phyloP scores from a whole-genome alignment of 2,113 vertebrate species.

The Ictalurus furcatus region DNA sequence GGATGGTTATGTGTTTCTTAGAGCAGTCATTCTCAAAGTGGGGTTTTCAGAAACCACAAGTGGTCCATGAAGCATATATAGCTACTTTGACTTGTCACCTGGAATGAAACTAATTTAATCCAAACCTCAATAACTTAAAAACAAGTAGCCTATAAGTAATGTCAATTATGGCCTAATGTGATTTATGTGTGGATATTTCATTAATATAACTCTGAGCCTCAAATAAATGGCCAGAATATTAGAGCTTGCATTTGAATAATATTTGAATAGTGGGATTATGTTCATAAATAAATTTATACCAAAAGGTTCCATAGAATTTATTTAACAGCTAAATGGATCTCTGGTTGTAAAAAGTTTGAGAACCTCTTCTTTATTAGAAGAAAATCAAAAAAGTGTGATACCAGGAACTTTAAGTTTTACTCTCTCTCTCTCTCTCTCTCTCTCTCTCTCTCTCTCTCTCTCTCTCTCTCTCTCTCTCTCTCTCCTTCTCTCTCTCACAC shows the following conservation, averaged over 20 bases:
- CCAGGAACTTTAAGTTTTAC: background rate
- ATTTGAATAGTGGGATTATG: background rate
- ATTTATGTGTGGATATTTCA: background rate
- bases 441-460: background rate
- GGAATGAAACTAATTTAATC: background rate
- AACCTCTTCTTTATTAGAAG: background rate
- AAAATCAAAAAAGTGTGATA: background rate
- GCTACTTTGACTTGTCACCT: background rate
- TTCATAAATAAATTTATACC: background rate
- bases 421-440: background rate
- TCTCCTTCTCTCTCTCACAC: background rate
- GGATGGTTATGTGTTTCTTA: too few species aligned
- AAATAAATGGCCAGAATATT: background rate
- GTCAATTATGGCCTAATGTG: background rate
- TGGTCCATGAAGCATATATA: background rate
- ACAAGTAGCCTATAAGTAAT: background rate
- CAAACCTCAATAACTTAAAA: background rate
- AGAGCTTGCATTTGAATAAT: background rate
- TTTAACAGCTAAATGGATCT: background rate
- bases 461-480: background rate
- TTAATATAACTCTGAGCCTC: background rate
- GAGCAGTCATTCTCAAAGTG: too few species aligned
- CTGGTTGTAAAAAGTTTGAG: background rate
- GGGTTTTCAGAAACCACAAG: too few species aligned
- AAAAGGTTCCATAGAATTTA: background rate